Conservation (phyloP, 2,797 vertebrate genomes). For the Acropternis orthonyx region DNA sequence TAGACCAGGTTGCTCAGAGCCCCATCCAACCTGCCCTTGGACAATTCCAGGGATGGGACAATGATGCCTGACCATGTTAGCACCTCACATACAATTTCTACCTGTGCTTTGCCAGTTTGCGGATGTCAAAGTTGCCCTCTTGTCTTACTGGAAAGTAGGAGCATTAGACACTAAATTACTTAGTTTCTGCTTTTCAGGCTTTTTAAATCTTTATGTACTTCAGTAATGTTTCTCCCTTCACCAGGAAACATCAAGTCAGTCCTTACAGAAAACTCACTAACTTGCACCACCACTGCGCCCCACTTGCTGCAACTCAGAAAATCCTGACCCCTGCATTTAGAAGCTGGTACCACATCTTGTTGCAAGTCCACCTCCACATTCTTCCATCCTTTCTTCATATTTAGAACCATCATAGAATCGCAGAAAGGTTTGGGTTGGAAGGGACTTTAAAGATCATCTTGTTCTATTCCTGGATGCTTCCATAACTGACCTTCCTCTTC, state of each 20-base stretch:
- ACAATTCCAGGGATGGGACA: neutral
- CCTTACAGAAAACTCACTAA: neutral
- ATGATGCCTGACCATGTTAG: neutral
- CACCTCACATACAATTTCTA: neutral
- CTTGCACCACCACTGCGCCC: neutral
- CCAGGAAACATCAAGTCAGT: neutral
- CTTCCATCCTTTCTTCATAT: neutral
- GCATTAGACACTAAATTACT: neutral
- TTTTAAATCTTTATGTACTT: neutral
- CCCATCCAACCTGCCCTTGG: neutral
- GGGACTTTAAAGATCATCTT: neutral
- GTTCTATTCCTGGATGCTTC: neutral
- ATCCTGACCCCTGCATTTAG: neutral
- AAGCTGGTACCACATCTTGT: neutral
- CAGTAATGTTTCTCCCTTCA: neutral
- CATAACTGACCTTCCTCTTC: neutral
- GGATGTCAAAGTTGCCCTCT: conserved; percentile 31
- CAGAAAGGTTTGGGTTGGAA: neutral
- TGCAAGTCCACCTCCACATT: neutral
- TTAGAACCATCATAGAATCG: neutral
- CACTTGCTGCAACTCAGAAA: neutral
- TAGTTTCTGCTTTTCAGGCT: conserved; percentile 5
- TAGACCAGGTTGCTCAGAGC: neutral
- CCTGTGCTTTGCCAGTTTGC: conserved; percentile 7
- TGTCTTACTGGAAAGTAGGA: neutral